These are phyloP conservation scores for Sceloporus undulatus DNA, from an alignment of 2,113 vertebrate genomes.

Conservation along the genomic window DNA sequence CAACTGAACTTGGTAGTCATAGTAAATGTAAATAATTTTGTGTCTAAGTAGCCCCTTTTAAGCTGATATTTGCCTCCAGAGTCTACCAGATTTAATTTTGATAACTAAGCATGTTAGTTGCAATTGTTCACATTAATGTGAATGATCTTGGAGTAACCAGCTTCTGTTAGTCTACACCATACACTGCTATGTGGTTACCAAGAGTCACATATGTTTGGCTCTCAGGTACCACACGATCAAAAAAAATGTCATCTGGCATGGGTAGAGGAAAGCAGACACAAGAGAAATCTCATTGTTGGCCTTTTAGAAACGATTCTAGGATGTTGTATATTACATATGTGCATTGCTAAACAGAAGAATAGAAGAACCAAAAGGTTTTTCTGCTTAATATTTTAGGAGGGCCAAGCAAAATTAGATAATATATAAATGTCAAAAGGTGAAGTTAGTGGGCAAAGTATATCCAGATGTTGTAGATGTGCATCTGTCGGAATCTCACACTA, in stretches of 20 bases:
- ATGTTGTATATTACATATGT: not conserved
- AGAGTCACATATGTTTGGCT: fast-evolving
- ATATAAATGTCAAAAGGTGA: not conserved
- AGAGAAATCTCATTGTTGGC: not conserved
- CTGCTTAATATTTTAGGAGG: not conserved
- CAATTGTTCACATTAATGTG: slow-evolving; percentile 5
- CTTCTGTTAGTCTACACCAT: not conserved
- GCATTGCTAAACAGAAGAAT: not conserved
- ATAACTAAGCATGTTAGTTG: slow-evolving; percentile 2
- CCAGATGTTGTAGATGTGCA: no score
- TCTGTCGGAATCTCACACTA: no score
- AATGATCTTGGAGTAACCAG: not conserved
- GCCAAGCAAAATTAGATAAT: not conserved
- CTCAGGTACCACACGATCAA: not conserved
- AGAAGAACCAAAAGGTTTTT: not conserved
- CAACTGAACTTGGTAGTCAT: not conserved
- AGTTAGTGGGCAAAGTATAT: no score
- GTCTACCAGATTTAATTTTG: slow-evolving; percentile 39
- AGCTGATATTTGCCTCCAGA: not conserved
- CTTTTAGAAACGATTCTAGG: not conserved
- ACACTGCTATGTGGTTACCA: not conserved
- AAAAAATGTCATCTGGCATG: not conserved
- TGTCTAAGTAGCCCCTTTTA: slow-evolving; percentile 11
- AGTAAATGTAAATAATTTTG: slow-evolving; percentile 40
- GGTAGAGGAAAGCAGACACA: not conserved